Evolutionary conservation across 2,113 vertebrate species (phyloP), one percentile per base, ranked within the genome.

Genomic region (Chlorodrepanis virens): DNA sequence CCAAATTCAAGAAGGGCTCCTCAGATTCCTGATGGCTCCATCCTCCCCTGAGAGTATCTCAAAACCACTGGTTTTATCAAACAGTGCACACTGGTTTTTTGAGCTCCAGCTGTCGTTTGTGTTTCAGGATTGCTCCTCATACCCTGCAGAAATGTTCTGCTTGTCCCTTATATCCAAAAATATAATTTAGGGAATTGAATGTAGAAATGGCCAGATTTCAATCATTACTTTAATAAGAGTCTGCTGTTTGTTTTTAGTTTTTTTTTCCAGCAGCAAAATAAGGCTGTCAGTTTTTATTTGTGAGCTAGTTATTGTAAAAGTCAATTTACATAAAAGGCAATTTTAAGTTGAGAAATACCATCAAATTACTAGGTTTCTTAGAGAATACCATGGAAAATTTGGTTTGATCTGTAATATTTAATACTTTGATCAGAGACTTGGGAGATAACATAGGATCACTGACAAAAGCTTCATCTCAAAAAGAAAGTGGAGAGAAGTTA

Each of bases 211-310:
- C 3, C 52, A 63, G 53, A 77, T 77, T 87, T 93, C 45, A 74
- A 57, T 74, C 39, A 69, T 35, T 79, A 19, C 11, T 71, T 84
- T 57, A 29, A 65, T 61, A 25, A 68, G 72, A 79, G 24, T 39
- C 13, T 60, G 11, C 4, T 31, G 17, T 49, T 68, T 47, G 28
- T 9, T 21, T 54, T 29, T 35, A 35, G 35, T 35, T 53, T 11
- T 42, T 45, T 49, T 18, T 47, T 23, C 8, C 31, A 63, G 37
- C 27, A 59, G 9, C n/a, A 40, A n/a, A 83, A 80, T 67, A 54
- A 74, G 16, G 22, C 67, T 93, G 70, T 87, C 81, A 85, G 33
- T 4, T 95, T 85, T 94, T 80, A 94, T 84, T 76, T 93, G 67
- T 57, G 39, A 90, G 7, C 14, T 63, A 45, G 25, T 42, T 95